A percentile compares a stretch with the other conserved stretches of the same genome.
These are phyloP conservation scores for Gorsachius magnificus DNA, from an alignment of 2,797 vertebrate genomes.

Conservation along the genomic window DNA sequence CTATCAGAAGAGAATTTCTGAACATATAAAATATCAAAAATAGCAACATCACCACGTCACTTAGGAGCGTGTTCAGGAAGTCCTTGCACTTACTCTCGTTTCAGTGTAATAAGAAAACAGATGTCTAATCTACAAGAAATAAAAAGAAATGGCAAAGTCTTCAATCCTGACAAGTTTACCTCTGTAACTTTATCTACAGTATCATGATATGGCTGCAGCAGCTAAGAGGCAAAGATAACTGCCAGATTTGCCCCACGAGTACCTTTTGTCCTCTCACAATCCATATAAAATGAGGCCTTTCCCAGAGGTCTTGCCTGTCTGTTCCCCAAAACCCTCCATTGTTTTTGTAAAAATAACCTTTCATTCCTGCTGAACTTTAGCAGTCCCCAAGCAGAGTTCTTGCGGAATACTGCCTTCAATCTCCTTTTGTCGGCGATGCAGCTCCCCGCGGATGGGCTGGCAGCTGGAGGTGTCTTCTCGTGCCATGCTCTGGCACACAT, in stretches of 20 bases:
- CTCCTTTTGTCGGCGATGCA: slow-evolving; percentile 17
- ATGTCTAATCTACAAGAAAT: neutral
- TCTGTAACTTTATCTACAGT: neutral
- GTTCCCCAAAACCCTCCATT: neutral
- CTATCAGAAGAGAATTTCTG: neutral
- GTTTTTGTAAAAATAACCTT: slow-evolving; percentile 33
- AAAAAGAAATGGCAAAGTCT: neutral
- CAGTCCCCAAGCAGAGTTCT: neutral
- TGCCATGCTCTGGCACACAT: slow-evolving; percentile 13
- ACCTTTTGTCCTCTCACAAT: slow-evolving; percentile 3
- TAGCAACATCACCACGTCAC: neutral
- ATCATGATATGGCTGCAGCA: neutral
- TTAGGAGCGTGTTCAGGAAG: neutral
- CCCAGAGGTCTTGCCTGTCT: neutral
- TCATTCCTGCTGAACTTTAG: slow-evolving; percentile 17
- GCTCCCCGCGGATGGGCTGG: neutral
- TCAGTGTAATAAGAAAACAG: neutral
- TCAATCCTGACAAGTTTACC: neutral
- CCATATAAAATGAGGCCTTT: neutral
- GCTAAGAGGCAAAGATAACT: neutral
- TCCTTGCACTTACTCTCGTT: neutral
- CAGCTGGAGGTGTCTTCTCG: neutral
- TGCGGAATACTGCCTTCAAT: neutral
- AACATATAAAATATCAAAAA: neutral
- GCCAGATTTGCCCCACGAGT: neutral